Percentiles rank a stretch among this genome's conserved stretches.
Conservation (phyloP, 2,797 vertebrate genomes). For the Neosilurus mollespiculum region DNA sequence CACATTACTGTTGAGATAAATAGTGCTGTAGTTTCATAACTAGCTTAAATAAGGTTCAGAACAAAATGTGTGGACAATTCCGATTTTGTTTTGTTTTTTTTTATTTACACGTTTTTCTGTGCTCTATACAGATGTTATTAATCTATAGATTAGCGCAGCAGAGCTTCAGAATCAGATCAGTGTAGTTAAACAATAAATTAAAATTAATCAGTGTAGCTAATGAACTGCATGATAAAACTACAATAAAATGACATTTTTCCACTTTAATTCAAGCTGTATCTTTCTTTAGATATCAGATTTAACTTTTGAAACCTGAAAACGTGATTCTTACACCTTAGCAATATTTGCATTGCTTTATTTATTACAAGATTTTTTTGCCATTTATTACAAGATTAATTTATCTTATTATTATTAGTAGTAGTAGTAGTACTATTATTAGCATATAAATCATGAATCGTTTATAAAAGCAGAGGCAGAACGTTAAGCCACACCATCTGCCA, state of each 20-base stretch:
- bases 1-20: not conserved
- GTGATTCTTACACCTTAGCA: not conserved
- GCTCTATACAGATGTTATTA: no score
- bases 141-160: not conserved
- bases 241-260: not conserved
- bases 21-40: not conserved
- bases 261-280: not conserved
- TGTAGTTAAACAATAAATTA: not conserved
- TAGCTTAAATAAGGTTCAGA: not conserved
- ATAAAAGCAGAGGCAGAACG: conserved; percentile 9
- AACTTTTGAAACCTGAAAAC: not conserved
- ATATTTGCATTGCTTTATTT: not conserved
- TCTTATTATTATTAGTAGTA: not conserved
- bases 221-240: not conserved
- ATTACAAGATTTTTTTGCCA: no score
- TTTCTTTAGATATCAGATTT: not conserved
- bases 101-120: not conserved
- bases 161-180: not conserved
- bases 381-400: no score
- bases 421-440: not conserved
- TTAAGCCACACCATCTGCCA: not conserved
- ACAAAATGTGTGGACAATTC: not conserved
- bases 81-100: not conserved
- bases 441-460: not conserved
- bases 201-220: not conserved